Evolutionary conservation across 2,113 vertebrate genomes (phyloP), one percentile per base, ranked within the genome.

Genomic region (Falco punctatus): DNA sequence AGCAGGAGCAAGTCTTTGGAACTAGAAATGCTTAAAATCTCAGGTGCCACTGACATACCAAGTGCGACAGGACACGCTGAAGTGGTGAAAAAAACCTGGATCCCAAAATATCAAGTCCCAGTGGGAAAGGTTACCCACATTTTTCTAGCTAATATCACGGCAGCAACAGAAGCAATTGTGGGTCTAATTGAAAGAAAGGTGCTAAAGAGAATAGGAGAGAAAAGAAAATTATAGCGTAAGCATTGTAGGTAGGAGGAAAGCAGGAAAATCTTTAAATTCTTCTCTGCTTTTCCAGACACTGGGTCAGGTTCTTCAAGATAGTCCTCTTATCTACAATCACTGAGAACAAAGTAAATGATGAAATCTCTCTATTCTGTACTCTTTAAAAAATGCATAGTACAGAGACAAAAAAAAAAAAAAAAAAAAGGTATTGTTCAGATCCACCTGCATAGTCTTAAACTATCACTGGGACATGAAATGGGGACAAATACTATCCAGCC

Each of bases 381-480:
- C 64, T 96, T 94, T 51, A 89, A 93, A 94, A 98, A 98, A 97
- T 90, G 96, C 96, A 90, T 72, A 97, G 97, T 94, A 98, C 94
- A 97, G 97, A 95, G 88, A 67, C 77, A 86, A 92, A 92, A 84
- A 90, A 88, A 66, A 35, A 35, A 35, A 35, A 35, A 65, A 38
- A 19, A 7, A 59, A 10, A 38, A 80, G 33, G 57, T 73, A 26
- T 84, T 5, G 3, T 81, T 97, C 69, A 88, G 93, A 80, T 90
- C 90, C 72, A 78, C 69, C 88, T 67, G 80, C 65, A 81, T 32
- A 57, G 89, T 69, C 90, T 67, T 67, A 67, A 86, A 30, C 98
- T 99, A 98, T 98, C 98, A 98, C 90, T 99, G 98, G 86, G 97
- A 98, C 96, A 99, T 98, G 98, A 99, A 99, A 96, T 99, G 99